A percentile compares a stretch with the other conserved stretches of the same genome.
These are phyloP conservation scores for Hippopotamyrus pictus DNA, from an alignment of 2,797 vertebrate species.

Conservation along the genomic window DNA sequence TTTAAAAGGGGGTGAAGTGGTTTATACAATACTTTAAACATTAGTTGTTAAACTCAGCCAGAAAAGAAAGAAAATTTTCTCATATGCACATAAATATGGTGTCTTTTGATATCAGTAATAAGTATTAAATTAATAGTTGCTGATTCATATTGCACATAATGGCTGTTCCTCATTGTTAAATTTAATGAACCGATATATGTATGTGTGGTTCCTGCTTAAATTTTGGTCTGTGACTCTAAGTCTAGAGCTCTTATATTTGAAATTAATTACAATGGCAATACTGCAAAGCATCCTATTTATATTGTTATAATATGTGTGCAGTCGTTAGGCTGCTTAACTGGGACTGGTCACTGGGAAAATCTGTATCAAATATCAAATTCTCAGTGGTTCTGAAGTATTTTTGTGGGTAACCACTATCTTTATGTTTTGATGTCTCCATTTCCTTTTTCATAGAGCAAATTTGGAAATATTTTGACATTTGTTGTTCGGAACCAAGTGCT, in stretches of 20 bases:
- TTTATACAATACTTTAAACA: background rate
- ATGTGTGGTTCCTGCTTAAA: background rate
- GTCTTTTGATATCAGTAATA: background rate
- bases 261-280: background rate
- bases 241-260: background rate
- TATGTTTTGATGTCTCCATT: conserved; percentile 18
- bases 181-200: background rate
- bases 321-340: background rate
- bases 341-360: background rate
- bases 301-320: background rate
- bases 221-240: background rate
- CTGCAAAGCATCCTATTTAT: background rate
- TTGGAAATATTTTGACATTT: conserved; percentile 24
- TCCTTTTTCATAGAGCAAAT: conserved; percentile 14
- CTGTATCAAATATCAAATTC: background rate
- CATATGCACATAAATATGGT: background rate
- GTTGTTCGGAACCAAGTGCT: background rate
- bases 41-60: background rate
- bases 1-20: background rate
- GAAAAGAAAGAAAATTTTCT: background rate
- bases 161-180: background rate
- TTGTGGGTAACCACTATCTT: conserved; percentile 20
- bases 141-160: background rate
- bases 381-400: background rate
- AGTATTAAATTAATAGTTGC: background rate